Evolutionary conservation across 2,888 invertebrate genomes (phyloP).

Genomic region (Eubasilissa splendida): DNA sequence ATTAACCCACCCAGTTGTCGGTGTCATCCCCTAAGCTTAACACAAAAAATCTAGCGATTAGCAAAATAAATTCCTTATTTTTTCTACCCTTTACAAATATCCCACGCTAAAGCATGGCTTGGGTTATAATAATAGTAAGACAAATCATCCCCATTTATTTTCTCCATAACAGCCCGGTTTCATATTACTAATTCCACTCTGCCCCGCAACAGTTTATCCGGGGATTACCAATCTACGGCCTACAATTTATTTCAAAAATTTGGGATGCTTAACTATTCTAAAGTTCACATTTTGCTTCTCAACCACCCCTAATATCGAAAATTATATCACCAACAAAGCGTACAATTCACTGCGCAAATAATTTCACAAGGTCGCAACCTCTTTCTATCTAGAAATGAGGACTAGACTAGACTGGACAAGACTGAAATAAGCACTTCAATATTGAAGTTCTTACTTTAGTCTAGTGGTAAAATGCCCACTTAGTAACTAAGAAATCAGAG

Average conservation of each 20-base stretch:
- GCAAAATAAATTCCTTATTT: neutral
- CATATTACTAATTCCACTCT: neutral
- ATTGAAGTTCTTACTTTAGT: too few species aligned
- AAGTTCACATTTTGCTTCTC: neutral
- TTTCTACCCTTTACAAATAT: neutral
- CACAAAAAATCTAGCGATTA: neutral
- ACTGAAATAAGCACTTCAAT: too few species aligned
- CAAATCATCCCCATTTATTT: constrained; percentile 6
- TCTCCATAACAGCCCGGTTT: constrained; percentile 5
- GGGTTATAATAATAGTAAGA: constrained; percentile 6
- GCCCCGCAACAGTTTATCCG: constrained; percentile 2
- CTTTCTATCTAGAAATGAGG: too few species aligned
- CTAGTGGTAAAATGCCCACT: too few species aligned
- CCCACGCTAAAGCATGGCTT: neutral
- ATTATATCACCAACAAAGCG: too few species aligned
- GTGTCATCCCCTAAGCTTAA: neutral
- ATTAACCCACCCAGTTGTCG: too few species aligned
- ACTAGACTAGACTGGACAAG: too few species aligned
- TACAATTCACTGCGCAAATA: too few species aligned
- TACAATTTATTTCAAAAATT: constrained; percentile 2
- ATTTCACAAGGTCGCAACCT: too few species aligned
- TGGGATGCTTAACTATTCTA: neutral
- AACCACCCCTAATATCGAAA: too few species aligned
- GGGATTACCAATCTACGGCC: neutral
- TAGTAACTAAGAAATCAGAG: too few species aligned